A percentile compares a stretch with the other conserved stretches of the same genome.
Evolutionary conservation across 2,797 vertebrate genomes (phyloP).

Genomic region (Synanceia verrucosa): DNA sequence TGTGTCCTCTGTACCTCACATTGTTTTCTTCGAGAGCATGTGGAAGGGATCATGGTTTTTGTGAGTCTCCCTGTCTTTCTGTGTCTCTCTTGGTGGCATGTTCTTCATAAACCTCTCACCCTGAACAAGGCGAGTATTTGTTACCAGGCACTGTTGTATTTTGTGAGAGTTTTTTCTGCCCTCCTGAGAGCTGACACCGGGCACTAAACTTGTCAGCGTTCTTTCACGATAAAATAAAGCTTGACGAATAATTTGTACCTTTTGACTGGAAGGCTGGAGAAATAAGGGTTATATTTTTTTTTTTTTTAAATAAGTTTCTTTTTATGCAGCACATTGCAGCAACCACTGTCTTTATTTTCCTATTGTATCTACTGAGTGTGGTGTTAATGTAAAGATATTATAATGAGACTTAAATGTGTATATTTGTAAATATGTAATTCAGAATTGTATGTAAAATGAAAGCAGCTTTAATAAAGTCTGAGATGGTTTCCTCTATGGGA

Average conservation of each 20-base stretch:
- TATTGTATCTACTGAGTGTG: constrained; percentile 75
- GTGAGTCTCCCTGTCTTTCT: too few relatives aligned
- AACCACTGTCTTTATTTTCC: constrained; percentile 81
- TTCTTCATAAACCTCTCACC: constrained; percentile 37
- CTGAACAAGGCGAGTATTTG: constrained; percentile 31
- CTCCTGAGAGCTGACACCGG: constrained; percentile 49
- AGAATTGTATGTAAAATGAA: constrained; percentile 85
- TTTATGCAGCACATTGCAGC: constrained; percentile 87
- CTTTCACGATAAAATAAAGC: constrained; percentile 45
- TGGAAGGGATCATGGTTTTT: constrained; percentile 54
- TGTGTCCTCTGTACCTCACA: constrained; percentile 71
- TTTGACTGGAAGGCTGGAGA: too few relatives aligned
- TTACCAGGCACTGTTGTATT: constrained; percentile 49
- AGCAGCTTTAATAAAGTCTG: constrained; percentile 89
- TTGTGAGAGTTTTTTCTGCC: constrained; percentile 65
- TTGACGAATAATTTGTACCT: constrained; percentile 54
- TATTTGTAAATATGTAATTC: constrained; percentile 89
- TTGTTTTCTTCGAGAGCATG: constrained; percentile 68
- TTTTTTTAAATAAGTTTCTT: too few relatives aligned
- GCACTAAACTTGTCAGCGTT: constrained; percentile 67
- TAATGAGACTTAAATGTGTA: constrained; percentile 76
- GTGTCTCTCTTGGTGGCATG: constrained; percentile 61
- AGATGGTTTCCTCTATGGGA: constrained; percentile 65
- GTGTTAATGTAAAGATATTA: constrained; percentile 75
- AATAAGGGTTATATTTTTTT: constrained; percentile 72